These are phyloP conservation scores for Rhabditophanes sp. DNA, from an alignment of 2,888 invertebrate genomes.

Conservation along the genomic window DNA sequence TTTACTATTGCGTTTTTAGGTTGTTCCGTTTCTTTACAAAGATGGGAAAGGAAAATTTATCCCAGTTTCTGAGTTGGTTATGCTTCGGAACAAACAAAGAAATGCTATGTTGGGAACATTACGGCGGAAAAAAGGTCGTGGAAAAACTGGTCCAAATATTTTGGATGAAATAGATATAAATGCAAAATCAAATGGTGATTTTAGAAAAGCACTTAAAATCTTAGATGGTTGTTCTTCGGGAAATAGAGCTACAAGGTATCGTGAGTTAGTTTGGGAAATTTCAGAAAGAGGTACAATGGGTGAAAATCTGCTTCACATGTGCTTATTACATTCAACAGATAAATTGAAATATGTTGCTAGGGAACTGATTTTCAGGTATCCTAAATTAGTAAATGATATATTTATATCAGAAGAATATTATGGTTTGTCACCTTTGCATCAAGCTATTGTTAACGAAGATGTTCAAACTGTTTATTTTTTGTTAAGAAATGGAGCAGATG, in stretches of 20 bases:
- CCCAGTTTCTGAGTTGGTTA: constrained; percentile 70
- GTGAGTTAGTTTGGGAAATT: constrained; percentile 38
- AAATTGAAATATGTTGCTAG: constrained; percentile 83
- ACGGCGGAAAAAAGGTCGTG: constrained; percentile 30
- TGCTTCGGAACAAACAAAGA: constrained; percentile 68
- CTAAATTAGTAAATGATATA: constrained; percentile 83
- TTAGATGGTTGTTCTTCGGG: constrained; percentile 34
- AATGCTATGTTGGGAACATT: constrained; percentile 26
- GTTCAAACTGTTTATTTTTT: constrained; percentile 89
- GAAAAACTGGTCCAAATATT: constrained; percentile 41
- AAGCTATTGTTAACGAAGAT: constrained; percentile 95
- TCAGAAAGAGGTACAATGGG: constrained; percentile 57
- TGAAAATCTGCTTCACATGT: constrained; percentile 80
- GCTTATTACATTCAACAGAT: constrained; percentile 74
- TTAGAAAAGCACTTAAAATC: constrained; percentile 41
- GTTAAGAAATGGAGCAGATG: constrained; percentile 73
- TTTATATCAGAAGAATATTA: constrained; percentile 93
- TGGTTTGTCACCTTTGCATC: constrained; percentile 63
- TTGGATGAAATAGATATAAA: constrained; percentile 20
- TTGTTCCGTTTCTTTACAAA: constrained; percentile 80
- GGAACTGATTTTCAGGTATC: constrained; percentile 72
- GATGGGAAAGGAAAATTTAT: constrained; percentile 76
- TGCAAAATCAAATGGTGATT: constrained; percentile 17
- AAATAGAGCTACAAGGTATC: constrained; percentile 53
- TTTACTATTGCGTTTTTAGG: constrained; percentile 44